Conservation (phyloP, 2,888 invertebrate species). For the Abrostola triplasia region DNA sequence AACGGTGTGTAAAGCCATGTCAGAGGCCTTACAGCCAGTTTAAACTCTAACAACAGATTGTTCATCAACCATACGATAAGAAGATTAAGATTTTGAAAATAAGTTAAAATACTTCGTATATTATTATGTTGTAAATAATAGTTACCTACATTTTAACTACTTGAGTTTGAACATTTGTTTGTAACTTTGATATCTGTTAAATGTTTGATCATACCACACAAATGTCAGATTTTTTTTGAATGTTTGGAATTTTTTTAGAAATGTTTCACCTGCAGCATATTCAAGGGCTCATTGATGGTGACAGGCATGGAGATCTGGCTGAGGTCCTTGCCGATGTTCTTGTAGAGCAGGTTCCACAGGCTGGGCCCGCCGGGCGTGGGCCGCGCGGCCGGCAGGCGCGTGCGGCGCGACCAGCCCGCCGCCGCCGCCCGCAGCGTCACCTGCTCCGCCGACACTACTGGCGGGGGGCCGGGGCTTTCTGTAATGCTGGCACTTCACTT, state of each 20-base stretch:
- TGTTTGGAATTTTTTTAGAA: background rate
- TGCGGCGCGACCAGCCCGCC: slow-evolving; percentile 86
- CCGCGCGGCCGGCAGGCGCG: slow-evolving; percentile 91
- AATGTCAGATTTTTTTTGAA: no score
- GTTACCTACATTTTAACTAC: no score
- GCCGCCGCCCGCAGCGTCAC: slow-evolving; percentile 62
- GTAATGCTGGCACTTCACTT: background rate
- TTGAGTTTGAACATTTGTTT: no score
- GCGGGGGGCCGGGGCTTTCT: background rate
- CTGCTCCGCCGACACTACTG: slow-evolving; percentile 72
- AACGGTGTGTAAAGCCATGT: no score
- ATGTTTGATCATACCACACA: no score
- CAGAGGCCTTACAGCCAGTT: no score
- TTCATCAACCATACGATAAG: no score
- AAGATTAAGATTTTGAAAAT: no score
- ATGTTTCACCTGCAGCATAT: slow-evolving; percentile 91
- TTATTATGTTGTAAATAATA: no score
- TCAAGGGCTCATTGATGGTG: slow-evolving; percentile 94
- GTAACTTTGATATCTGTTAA: no score
- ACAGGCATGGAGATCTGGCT: slow-evolving; percentile 96
- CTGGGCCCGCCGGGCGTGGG: slow-evolving; percentile 93
- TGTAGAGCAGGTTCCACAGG: slow-evolving; percentile 93
- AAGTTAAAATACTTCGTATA: no score
- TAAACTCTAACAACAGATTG: no score
- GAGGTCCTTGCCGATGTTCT: slow-evolving; percentile 95